Percentiles rank a stretch among this genome's conserved stretches.
Evolutionary conservation across 1,140 invertebrate species (phyloP).

Genomic region (Calliphora vicina): DNA sequence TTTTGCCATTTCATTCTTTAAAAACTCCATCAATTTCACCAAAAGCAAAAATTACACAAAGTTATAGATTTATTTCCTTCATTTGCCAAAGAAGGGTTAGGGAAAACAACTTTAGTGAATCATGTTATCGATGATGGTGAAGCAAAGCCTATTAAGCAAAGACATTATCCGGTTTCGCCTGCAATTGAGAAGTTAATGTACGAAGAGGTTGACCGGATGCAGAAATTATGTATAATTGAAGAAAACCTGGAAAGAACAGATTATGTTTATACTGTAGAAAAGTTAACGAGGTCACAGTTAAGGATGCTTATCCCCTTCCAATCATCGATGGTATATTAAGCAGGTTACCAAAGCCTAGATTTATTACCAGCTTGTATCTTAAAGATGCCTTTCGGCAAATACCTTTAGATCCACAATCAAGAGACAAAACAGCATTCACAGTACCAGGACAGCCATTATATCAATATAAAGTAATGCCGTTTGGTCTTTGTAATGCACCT

Average conservation of each 20-base stretch:
- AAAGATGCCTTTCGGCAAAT: constrained; percentile 40
- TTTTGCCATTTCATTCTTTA: not conserved
- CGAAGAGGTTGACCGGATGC: not conserved
- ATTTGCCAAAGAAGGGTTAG: not conserved
- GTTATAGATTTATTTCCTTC: not conserved
- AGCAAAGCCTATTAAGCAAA: constrained; percentile 1
- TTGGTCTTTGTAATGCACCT: constrained; percentile 38
- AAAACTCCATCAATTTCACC: not conserved
- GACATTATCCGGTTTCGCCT: constrained; percentile 10
- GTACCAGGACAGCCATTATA: constrained; percentile 47
- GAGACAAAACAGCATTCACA: constrained; percentile 59
- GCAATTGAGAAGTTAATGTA: constrained; percentile 11
- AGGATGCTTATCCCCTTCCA: constrained; percentile 31
- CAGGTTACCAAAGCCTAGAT: constrained; percentile 12
- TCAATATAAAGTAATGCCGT: constrained; percentile 50
- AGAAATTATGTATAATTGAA: not conserved
- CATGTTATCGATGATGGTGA: not conserved
- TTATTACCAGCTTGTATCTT: constrained; percentile 36
- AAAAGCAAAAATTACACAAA: not conserved
- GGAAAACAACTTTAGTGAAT: not conserved
- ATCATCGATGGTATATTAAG: constrained; percentile 37
- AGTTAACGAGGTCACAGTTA: constrained; percentile 6
- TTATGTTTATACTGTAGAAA: not conserved
- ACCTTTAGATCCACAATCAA: constrained; percentile 14
- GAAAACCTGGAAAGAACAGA: not conserved